phyloP scores from a whole-genome alignment of 2,888 invertebrate genomes.

The Eupithecia dodoneata region DNA sequence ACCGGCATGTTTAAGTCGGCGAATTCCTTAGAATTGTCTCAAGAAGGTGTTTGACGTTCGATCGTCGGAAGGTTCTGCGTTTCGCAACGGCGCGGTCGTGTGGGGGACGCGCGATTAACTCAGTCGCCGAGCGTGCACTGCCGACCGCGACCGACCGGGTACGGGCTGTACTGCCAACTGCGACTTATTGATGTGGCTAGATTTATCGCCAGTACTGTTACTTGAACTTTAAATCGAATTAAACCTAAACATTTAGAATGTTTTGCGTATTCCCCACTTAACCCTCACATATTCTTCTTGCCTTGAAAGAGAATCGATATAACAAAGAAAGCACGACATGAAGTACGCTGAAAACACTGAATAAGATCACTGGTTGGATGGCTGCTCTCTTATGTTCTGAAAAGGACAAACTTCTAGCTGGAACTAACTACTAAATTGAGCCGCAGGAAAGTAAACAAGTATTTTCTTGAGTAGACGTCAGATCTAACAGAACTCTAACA shows the following conservation, averaged over 20 bases:
- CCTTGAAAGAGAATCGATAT: not conserved
- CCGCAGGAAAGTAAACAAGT: not conserved
- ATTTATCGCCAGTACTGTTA: slow-evolving; percentile 9
- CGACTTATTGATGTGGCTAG: slow-evolving; percentile 11
- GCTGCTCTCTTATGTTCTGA: not conserved
- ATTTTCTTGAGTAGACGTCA: not conserved
- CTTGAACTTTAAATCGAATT: not conserved
- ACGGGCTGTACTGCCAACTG: slow-evolving; percentile 39
- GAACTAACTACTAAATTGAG: not conserved
- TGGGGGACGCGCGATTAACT: slow-evolving; percentile 65
- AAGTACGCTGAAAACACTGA: not conserved
- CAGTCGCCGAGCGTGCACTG: slow-evolving; percentile 74
- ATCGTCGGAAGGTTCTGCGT: slow-evolving; percentile 54
- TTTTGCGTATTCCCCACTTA: not conserved
- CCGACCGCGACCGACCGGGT: slow-evolving; percentile 47
- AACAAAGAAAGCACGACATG: not conserved
- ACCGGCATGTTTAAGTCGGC: slow-evolving; percentile 70
- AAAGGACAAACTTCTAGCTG: not conserved
- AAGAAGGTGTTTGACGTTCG: slow-evolving; percentile 42
- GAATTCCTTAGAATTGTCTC: slow-evolving; percentile 36
- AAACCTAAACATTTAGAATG: not conserved
- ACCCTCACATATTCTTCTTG: not conserved
- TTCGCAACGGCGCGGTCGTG: slow-evolving; percentile 57
- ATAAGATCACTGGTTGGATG: not conserved
- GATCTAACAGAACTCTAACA: slow-evolving; percentile 16